These are phyloP conservation scores for Drosophila antonietae DNA, from an alignment of 2,888 invertebrate genomes.

Conservation along the genomic window DNA sequence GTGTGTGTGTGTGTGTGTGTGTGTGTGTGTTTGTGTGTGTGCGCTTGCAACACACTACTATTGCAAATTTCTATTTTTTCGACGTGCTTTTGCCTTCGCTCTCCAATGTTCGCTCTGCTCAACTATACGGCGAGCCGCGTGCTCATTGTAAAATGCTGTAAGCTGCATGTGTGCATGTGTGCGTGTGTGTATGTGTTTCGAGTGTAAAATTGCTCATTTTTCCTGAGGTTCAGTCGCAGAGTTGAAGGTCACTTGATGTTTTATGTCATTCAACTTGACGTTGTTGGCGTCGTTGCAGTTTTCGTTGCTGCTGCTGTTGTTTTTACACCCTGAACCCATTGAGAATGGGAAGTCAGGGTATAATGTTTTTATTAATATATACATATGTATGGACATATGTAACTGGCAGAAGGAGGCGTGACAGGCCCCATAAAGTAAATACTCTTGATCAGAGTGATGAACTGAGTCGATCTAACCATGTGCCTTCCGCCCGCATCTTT, in stretches of 20 bases:
- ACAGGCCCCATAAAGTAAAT: too few species aligned
- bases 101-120: constrained; percentile 18
- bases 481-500: too few species aligned
- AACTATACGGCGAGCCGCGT: constrained; percentile 20
- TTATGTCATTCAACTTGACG: constrained; percentile 85
- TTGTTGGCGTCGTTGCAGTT: constrained; percentile 73
- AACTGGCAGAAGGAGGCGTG: too few species aligned
- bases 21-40: neutral
- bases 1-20: neutral
- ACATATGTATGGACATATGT: too few species aligned
- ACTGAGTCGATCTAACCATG: too few species aligned
- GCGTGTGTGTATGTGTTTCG: constrained; percentile 50
- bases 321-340: constrained; percentile 21
- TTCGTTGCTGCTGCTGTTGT: constrained; percentile 44
- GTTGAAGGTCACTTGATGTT: constrained; percentile 85
- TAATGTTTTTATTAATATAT: too few species aligned
- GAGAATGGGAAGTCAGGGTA: too few species aligned
- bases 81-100: constrained; percentile 29
- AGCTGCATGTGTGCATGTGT: constrained; percentile 75
- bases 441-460: too few species aligned
- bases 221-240: constrained; percentile 84
- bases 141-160: constrained; percentile 63
- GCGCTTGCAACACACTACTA: constrained; percentile 45
- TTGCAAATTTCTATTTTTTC: constrained; percentile 12
- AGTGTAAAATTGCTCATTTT: constrained; percentile 83